Conservation (phyloP, 2,113 vertebrate genomes). For the Albula goreensis region DNA sequence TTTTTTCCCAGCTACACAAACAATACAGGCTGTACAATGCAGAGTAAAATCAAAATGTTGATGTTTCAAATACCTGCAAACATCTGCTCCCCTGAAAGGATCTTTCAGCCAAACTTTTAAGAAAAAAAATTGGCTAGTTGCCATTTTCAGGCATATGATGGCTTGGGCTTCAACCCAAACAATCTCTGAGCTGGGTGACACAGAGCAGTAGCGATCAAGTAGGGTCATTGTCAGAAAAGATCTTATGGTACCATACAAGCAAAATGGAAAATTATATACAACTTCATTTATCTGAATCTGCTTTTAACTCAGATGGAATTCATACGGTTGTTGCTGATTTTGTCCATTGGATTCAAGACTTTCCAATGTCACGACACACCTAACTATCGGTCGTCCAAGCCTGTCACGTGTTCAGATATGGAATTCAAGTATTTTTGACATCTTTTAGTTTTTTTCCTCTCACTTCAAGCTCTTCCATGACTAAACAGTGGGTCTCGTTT, state of each 20-base stretch:
- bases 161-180: neutral
- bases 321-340: too few relatives aligned
- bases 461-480: too few relatives aligned
- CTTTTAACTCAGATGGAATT: too few relatives aligned
- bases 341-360: too few relatives aligned
- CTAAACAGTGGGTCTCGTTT: too few relatives aligned
- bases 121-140: neutral
- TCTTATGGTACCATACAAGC: neutral
- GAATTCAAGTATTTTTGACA: too few relatives aligned
- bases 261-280: neutral
- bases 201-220: neutral
- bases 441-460: too few relatives aligned
- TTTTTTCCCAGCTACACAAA: neutral
- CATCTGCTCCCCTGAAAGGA: neutral
- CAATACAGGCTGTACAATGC: neutral
- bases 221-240: neutral
- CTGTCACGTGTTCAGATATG: too few relatives aligned
- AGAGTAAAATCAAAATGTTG: neutral
- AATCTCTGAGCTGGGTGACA: neutral
- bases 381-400: too few relatives aligned
- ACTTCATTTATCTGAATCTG: neutral
- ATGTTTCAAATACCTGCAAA: neutral
- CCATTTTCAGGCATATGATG: neutral
- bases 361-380: too few relatives aligned
- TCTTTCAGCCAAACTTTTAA: neutral